These are phyloP conservation scores for Apus apus DNA, from an alignment of 2,113 vertebrate species.

Conservation along the genomic window DNA sequence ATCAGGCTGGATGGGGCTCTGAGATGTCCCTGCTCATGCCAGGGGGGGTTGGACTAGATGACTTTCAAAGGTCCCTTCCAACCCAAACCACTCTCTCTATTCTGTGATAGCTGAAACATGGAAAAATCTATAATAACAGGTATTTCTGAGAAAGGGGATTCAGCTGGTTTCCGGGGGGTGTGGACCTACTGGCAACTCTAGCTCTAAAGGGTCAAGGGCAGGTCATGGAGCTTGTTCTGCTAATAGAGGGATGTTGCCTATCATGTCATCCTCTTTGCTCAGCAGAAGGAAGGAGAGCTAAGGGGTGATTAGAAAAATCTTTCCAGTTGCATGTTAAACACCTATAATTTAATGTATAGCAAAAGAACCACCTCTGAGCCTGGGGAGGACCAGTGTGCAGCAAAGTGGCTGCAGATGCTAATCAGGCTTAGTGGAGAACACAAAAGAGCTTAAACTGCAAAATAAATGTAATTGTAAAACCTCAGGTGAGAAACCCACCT, in stretches of 20 bases:
- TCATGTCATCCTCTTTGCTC: background rate
- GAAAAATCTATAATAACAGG: background rate
- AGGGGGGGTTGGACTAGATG: no score
- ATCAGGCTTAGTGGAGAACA: background rate
- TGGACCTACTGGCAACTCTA: background rate
- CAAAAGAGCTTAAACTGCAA: background rate
- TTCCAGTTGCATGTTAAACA: background rate
- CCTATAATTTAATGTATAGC: background rate
- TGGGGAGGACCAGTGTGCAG: background rate
- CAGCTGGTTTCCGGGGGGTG: rapidly evolving
- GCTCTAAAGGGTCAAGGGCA: background rate
- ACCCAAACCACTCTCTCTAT: no score
- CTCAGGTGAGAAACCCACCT: background rate
- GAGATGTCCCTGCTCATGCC: no score
- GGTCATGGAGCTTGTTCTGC: background rate
- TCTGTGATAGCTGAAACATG: background rate
- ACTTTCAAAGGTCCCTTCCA: no score
- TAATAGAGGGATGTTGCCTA: background rate
- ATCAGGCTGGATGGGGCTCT: no score
- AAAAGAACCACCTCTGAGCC: background rate
- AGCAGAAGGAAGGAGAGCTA: background rate
- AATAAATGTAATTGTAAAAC: slow-evolving; percentile 22
- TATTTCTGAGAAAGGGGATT: background rate
- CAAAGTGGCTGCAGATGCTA: background rate
- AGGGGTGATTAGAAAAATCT: background rate